Evolutionary conservation across 2,888 invertebrate species (phyloP), one percentile per base, ranked within the genome.

Genomic region (Stramonita haemastoma): DNA sequence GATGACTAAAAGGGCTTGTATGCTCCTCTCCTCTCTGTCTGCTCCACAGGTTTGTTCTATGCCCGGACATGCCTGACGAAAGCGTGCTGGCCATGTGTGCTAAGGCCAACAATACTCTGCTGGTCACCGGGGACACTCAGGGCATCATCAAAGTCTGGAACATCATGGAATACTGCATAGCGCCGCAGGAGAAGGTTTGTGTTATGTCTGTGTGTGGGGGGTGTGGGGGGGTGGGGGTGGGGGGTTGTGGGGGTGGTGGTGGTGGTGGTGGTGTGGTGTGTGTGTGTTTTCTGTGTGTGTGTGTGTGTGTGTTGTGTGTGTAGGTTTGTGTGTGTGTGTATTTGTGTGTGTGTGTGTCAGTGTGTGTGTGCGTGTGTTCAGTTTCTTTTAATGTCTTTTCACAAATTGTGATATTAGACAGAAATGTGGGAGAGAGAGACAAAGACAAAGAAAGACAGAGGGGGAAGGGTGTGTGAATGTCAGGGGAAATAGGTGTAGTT

Each of bases 71-170:
- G 11, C 88, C 89, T 8, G 95, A 95, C 90, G 95, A 95, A 90
- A 95, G 95, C 0, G 94, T 96, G 11, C 93, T 96, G 84, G 94
- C 94, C 13, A 92, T 96, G 93, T 93, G 94, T 88, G 94, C 94
- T 32, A 93, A 94, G 85, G 90, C 91, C 32, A 92, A 92, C 89
- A 94, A 95, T 91, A 93, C 92, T 77, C 89, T 94, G 17, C 92
- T 96, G 32, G 92, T 95, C 26, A 94, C 95, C 6, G 95, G 95
- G 1, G 96, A 96, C 90, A 96, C 96, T 0, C 92, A 92, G 79
- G 96, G 96, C 0, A 90, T 92, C 87, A 91, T 96, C 32, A 92
- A 93, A 77, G 92, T 95, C 22, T 96, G 95, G 95, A 93, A 95
- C 90, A 95, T 95, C 79, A 90, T 92, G 84, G 89, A 93, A 22